Base-by-base conservation (phyloP, 2,888 invertebrate genomes). In the Pheosia gnoma region DNA sequence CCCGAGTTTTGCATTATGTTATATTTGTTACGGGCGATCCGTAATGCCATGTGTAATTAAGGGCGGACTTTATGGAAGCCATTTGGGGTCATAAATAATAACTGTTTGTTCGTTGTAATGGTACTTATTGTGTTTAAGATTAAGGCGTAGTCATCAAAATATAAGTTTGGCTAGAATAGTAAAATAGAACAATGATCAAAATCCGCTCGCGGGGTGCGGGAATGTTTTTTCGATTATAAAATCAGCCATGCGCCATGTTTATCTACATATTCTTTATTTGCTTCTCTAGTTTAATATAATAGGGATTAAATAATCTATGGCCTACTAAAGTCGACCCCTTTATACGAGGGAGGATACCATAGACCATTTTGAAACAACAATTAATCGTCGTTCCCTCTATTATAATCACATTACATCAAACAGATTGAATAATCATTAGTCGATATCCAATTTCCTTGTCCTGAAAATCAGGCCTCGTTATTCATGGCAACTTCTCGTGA, bases 361-460 rank as follows among this genome's bases (percentile, higher is more conserved):
- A 8, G 1, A 43, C 43, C 9, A 8, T 39, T 39, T 7, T 45
- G n/a, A 11, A 47, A 4, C n/a, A 4, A n/a, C n/a, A 11, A 5
- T n/a, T 47, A 47, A 47, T n/a, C 47, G 51, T 13, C 25, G 1
- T 51, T 51, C 6, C 51, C 38, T 5, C 5, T 38, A 38, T 38
- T 47, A 52, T 60, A 52, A 62, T 58, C 25, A 54, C 37, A 54
- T 37, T 54, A 54, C 54, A 54, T 56, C 56, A 41, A 41, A 41
- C 25, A 13, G n/a, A 57, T 57, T 57, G 57, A 7, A 57, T 3
- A 61, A 45, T 58, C 68, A 78, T 78, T 79, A 74, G 68, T 74
- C 68, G 72, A 62, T 61, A 57, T 57, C 77, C 75, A 88, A 87
- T 88, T 87, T 88, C 85, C 87, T 79, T 56, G 70, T 79, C 81